Percentiles rank a stretch among this genome's conserved stretches.
These are phyloP conservation scores for Dione juno DNA, from an alignment of 2,888 invertebrate genomes.

Conservation along the genomic window DNA sequence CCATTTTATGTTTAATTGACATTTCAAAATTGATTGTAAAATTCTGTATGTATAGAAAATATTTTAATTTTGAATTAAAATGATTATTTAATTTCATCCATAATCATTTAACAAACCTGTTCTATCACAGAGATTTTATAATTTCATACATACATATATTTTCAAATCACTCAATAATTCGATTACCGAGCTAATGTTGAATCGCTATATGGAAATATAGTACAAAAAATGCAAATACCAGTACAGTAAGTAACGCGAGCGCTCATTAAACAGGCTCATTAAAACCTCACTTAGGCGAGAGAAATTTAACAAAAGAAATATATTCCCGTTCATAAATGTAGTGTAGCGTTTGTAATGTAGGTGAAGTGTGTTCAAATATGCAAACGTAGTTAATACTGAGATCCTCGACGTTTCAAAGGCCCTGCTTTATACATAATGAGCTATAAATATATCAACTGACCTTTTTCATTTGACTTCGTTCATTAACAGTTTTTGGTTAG, in stretches of 20 bases:
- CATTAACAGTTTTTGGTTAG: not conserved
- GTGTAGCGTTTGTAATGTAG: conserved; percentile 40
- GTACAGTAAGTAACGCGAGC: not conserved
- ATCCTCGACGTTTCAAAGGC: conserved; percentile 33
- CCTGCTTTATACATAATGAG: conserved; percentile 29
- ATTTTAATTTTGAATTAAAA: no score
- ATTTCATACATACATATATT: not conserved
- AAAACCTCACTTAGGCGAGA: conserved; percentile 39
- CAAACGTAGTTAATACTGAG: conserved; percentile 36
- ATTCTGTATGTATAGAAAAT: no score
- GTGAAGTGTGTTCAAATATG: conserved; percentile 44
- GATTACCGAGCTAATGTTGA: no score
- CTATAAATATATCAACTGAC: conserved; percentile 15
- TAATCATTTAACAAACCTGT: no score
- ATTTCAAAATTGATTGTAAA: no score
- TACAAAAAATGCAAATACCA: conserved; percentile 1
- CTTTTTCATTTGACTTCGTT: not conserved
- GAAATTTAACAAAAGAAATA: conserved; percentile 44
- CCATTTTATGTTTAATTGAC: no score
- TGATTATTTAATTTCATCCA: no score
- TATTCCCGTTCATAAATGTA: conserved; percentile 37
- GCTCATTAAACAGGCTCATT: conserved; percentile 43
- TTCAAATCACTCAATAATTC: no score
- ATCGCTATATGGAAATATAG: no score
- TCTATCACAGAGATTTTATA: no score